These are phyloP conservation scores for Catocala fraxini DNA, from an alignment of 2,888 invertebrate genomes.

Conservation along the genomic window DNA sequence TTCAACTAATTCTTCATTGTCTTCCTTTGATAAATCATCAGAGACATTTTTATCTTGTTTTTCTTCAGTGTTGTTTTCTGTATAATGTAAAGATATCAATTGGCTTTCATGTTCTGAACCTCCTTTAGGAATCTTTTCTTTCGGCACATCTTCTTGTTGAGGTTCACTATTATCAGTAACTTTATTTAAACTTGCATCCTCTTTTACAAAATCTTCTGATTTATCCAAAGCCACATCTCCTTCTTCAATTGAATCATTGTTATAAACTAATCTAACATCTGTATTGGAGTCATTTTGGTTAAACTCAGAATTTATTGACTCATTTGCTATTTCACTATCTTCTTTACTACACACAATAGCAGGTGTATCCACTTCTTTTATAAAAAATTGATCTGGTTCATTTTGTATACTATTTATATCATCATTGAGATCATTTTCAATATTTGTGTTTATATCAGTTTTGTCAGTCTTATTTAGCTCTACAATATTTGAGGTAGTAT, in stretches of 20 bases:
- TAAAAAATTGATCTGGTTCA: slow-evolving; percentile 14
- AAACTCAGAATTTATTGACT: slow-evolving; percentile 3
- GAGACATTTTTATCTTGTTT: no score
- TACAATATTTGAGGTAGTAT: slow-evolving; percentile 5
- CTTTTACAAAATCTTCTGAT: slow-evolving; percentile 21
- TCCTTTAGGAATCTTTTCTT: slow-evolving; percentile 10
- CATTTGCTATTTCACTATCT: slow-evolving; percentile 13
- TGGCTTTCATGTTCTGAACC: slow-evolving; percentile 44
- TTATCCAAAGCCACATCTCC: slow-evolving; percentile 46
- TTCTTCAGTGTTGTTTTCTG: slow-evolving; percentile 31
- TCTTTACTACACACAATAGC: slow-evolving; percentile 16
- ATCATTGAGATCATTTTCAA: slow-evolving; percentile 17
- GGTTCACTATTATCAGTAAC: slow-evolving; percentile 16
- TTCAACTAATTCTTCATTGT: not conserved
- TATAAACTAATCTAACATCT: slow-evolving; percentile 53
- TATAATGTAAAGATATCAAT: slow-evolving; percentile 41
- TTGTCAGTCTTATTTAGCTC: not conserved
- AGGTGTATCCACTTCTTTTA: slow-evolving; percentile 7
- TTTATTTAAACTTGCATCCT: slow-evolving; percentile 21
- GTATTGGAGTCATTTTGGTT: slow-evolving; percentile 49
- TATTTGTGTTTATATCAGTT: slow-evolving; percentile 10
- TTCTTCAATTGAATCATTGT: slow-evolving; percentile 51
- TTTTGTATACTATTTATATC: slow-evolving; percentile 19
- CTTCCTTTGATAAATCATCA: slow-evolving; percentile 2
- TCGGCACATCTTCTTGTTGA: slow-evolving; percentile 17